Conservation (phyloP, 2,113 vertebrate species). For the Platichthys stellatus region DNA sequence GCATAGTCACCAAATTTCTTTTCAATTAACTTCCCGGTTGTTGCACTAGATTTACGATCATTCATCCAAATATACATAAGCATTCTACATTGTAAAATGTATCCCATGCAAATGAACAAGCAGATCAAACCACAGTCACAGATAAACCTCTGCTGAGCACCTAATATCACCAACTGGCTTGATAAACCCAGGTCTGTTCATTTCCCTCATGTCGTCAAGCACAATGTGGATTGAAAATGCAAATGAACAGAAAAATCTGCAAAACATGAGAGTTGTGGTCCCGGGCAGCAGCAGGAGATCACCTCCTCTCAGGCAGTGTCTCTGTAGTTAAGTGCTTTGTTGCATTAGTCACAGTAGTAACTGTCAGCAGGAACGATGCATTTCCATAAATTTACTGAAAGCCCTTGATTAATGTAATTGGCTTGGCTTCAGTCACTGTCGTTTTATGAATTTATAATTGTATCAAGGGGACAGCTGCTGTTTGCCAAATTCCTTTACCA, state of each 20-base stretch:
- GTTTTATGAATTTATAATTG: slow-evolving; percentile 46
- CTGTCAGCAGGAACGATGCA: slow-evolving; percentile 29
- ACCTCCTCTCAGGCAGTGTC: slow-evolving; percentile 29
- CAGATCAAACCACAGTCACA: background rate
- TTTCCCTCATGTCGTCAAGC: background rate
- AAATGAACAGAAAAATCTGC: slow-evolving; percentile 22
- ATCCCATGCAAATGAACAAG: too few relatives aligned
- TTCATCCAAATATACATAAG: too few relatives aligned
- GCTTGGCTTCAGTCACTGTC: slow-evolving; percentile 37
- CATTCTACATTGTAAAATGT: too few relatives aligned
- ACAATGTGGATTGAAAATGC: slow-evolving; percentile 18
- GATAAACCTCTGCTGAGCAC: slow-evolving; percentile 20
- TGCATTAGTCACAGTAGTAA: slow-evolving; percentile 36
- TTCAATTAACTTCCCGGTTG: too few relatives aligned
- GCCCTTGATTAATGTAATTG: slow-evolving; percentile 59
- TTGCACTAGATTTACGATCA: too few relatives aligned
- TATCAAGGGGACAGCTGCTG: slow-evolving; percentile 20
- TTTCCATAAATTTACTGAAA: slow-evolving; percentile 54
- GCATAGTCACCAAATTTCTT: too few relatives aligned
- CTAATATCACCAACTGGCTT: slow-evolving; percentile 16
- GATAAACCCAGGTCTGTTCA: background rate
- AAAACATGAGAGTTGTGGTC: background rate
- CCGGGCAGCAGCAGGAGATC: slow-evolving; percentile 3
- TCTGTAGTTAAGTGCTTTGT: slow-evolving; percentile 9
- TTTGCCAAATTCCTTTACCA: slow-evolving; percentile 19